Base-by-base conservation (phyloP, 1,140 invertebrate genomes). In the Yoshiicerus persimilis region DNA sequence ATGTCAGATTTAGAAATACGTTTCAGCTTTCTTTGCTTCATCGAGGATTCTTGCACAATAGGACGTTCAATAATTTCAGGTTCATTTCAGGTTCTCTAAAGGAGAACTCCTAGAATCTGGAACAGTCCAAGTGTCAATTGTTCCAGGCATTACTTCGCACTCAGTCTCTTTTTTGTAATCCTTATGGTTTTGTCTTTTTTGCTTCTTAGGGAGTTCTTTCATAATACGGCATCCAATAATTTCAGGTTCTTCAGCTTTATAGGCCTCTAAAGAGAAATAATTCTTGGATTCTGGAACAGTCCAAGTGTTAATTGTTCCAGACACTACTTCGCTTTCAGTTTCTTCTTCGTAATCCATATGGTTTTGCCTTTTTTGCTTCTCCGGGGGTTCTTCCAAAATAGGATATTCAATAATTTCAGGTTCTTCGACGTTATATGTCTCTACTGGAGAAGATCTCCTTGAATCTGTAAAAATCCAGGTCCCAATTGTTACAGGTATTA, bases 1-100 rank as follows among this genome's bases (percentile, higher is more conserved):
- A 93, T 94, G 25, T 94, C 93, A 4, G 91, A 91, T 87, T 80
- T 90, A 47, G 90, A 84, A 47, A 90, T 89, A 85, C 90, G 90
- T 41, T 90, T 89, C 64, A 88, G 86, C 87, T 88, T 90, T 84
- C 87, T 56, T 70, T 91, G 90, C 77, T 91, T 91, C n/a, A 87
- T 34, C 20, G 90, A 89, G 10, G 90, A 87, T 64, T 84, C 89
- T 86, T 91, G 89, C 38, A 87, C 83, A 77, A 90, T 25, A 16
- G 88, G 86, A 84, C 86, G 66, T 85, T 77, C 87, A 66, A 89
- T 87, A 39, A 90, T 90, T 66, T 91, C 89, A 20, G 90, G 89
- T 56, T 91, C 90, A 62, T 91, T 25, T 90, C 90, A 80, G 80
- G 89, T 38, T 89, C 88, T 80, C 34, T 6, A 89, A 39, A 23